Base-by-base conservation (phyloP, 2,888 invertebrate genomes). In the Ectemnius cavifrons region DNA sequence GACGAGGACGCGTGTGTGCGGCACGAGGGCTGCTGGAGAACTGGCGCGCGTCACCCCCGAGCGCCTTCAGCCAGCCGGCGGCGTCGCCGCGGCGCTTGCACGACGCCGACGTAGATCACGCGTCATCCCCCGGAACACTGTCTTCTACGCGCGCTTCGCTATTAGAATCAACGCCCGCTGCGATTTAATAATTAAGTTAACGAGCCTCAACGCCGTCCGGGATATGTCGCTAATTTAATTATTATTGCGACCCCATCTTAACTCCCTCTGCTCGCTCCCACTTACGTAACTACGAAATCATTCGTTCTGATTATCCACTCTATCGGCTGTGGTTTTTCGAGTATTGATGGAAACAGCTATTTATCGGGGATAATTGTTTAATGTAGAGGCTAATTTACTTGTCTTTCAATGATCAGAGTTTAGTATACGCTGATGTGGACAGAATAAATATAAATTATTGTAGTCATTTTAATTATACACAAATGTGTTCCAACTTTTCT, bases 21-120 rank as follows among this genome's bases (percentile, higher is more conserved):
- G 79, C 81, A 78, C 88, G 85, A 80, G 78, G 83, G 87, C 82
- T 85, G 81, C 82, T 85, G 84, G 85, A 86, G 81, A 75, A 89
- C 89, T 89, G 81, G 75, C 81, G 87, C 87, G 85, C 86, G 85
- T 84, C 84, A 79, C 84, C 85, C 70, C 74, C 77, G 16, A 52
- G 52, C 52, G 16, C 52, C n/a, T 16, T 14, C 8, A 52, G 85
- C 80, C 77, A 75, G 71, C 79, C 78, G 73, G 52, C n/a, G 52
- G 52, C n/a, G 52, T 52, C 14, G 14, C 8, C 14, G 37, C 37
- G 37, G 37, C 37, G 37, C 37, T 37, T 11, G 16, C 16, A 75
- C 74, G 62, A 66, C 67, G 70, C 67, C 61, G 52, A 52, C 52
- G 52, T 52, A 52, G n/a, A 52, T 52, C 52, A 52, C 52, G 52